Evolutionary conservation across 2,888 invertebrate species (phyloP).

Genomic region (Leptogaster cylindrica): DNA sequence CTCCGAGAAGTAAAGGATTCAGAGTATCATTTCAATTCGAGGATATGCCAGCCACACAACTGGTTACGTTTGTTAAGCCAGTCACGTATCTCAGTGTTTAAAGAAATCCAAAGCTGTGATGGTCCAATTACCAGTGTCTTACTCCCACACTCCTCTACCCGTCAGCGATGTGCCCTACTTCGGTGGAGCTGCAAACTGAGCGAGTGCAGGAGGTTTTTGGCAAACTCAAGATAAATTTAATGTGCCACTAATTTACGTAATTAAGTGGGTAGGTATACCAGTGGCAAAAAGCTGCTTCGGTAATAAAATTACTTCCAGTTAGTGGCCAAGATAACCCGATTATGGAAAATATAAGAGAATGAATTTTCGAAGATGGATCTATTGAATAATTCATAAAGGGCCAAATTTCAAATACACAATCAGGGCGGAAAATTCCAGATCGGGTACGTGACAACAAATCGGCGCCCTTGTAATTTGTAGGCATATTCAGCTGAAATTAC

Average conservation of each 20-base stretch:
- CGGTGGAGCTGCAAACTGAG: neutral
- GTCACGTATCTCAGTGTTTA: slow-evolving; percentile 34
- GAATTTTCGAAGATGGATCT: slow-evolving; percentile 36
- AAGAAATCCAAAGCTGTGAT: slow-evolving; percentile 36
- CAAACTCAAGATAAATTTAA: slow-evolving; percentile 36
- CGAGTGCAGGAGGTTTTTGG: slow-evolving; percentile 27
- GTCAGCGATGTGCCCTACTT: neutral
- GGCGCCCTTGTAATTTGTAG: no score
- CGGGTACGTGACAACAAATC: slow-evolving; percentile 5
- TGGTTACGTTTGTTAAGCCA: slow-evolving; percentile 19
- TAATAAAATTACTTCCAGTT: slow-evolving; percentile 37
- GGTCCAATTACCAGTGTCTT: slow-evolving; percentile 30
- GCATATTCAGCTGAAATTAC: no score
- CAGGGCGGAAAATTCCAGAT: slow-evolving; percentile 19
- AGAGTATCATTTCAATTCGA: neutral
- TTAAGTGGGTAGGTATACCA: slow-evolving; percentile 30
- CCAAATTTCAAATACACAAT: slow-evolving; percentile 22
- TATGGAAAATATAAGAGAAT: slow-evolving; percentile 23
- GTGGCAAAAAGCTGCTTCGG: slow-evolving; percentile 35
- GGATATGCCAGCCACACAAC: slow-evolving; percentile 25
- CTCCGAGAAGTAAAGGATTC: slow-evolving; percentile 16
- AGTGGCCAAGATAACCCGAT: slow-evolving; percentile 32
- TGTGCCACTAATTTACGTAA: slow-evolving; percentile 39
- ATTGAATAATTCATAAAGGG: slow-evolving; percentile 32
- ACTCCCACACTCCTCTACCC: neutral